Evolutionary conservation across 2,113 vertebrate species (phyloP).

Genomic region (Chroicocephalus ridibundus): DNA sequence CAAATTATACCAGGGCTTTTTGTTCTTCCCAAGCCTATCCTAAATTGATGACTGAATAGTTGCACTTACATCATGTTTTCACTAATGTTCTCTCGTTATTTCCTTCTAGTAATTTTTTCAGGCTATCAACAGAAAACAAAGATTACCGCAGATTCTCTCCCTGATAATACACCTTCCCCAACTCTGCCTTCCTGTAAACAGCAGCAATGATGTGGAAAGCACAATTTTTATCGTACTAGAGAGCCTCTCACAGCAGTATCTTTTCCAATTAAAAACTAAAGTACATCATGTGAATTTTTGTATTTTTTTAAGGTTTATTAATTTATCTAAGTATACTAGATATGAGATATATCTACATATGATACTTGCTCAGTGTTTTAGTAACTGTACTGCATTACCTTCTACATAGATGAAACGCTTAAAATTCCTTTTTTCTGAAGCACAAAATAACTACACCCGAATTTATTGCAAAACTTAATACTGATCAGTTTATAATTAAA

Average conservation of each 20-base stretch:
- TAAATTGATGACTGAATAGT: background rate
- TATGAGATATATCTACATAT: background rate
- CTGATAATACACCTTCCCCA: background rate
- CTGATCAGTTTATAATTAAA: background rate
- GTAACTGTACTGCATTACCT: constrained; percentile 25
- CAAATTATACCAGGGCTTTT: background rate
- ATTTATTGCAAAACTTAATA: constrained; percentile 36
- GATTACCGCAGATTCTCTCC: background rate
- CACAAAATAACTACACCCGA: constrained; percentile 41
- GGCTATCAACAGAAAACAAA: background rate
- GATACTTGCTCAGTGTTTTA: constrained; percentile 44
- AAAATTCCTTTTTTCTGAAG: background rate
- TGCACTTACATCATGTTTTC: background rate
- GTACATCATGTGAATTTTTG: background rate
- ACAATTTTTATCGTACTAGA: background rate
- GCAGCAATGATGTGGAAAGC: background rate
- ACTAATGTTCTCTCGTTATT: background rate
- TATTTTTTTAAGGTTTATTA: background rate
- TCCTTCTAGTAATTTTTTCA: background rate
- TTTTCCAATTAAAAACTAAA: constrained; percentile 10
- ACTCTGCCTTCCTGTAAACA: background rate
- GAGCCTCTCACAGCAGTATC: background rate
- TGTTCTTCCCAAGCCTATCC: background rate
- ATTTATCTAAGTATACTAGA: constrained; percentile 11
- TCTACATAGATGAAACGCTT: constrained; percentile 34